Conservation (phyloP, 2,888 invertebrate species). For the Machimus rusticus region DNA sequence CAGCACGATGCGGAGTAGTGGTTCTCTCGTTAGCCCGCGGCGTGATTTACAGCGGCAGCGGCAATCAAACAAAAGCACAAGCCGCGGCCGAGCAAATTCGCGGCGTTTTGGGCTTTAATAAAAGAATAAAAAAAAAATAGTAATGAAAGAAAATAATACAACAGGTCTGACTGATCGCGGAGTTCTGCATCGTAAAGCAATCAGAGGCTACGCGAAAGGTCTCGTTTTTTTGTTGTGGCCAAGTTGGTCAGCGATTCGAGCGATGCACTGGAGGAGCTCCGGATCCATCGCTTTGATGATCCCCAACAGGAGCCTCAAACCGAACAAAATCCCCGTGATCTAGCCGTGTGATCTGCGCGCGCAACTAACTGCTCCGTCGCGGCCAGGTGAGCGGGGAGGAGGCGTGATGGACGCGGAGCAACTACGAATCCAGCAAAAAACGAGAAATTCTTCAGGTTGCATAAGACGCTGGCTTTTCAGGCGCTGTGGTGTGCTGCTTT, state of each 20-base stretch:
- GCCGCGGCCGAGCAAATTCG: background rate
- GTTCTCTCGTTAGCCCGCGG: background rate
- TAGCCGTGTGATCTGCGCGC: background rate
- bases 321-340: background rate
- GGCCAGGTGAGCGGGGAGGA: background rate
- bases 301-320: background rate
- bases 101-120: background rate
- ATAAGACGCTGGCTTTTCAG: background rate
- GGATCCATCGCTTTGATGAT: background rate
- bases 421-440: conserved; percentile 40
- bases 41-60: background rate
- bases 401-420: background rate
- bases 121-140: background rate
- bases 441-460: conserved; percentile 38
- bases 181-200: conserved; percentile 2
- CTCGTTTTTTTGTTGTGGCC: background rate
- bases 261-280: background rate
- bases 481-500: background rate
- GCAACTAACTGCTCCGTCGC: background rate
- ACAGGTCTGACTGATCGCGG: background rate
- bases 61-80: background rate
- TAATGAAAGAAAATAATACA: background rate
- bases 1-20: background rate
- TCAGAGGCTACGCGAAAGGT: background rate
- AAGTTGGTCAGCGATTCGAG: background rate